These are phyloP conservation scores for Caenorhabditis doughertyi DNA, from an alignment of 2,888 invertebrate genomes.

Conservation along the genomic window DNA sequence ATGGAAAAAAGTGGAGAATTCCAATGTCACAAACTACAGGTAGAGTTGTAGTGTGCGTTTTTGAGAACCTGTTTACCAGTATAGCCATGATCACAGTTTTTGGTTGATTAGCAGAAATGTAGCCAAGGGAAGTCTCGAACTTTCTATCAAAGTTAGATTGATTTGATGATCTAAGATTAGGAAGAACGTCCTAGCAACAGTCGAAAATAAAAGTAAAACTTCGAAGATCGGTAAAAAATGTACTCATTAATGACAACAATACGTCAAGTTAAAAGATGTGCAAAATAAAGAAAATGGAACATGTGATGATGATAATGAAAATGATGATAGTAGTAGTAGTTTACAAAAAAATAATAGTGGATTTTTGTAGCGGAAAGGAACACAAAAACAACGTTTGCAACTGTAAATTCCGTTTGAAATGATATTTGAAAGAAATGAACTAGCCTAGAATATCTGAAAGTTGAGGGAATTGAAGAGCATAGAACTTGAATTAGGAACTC, in stretches of 20 bases:
- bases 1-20: conserved; percentile 18
- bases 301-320: conserved; percentile 44
- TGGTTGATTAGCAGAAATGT: conserved; percentile 11
- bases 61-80: conserved; percentile 52
- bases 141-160: not conserved
- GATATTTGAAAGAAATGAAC: no score
- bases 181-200: not conserved
- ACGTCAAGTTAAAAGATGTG: conserved; percentile 14
- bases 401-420: no score
- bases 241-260: conserved; percentile 15
- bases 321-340: conserved; percentile 11
- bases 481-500: no score
- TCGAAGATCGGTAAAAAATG: conserved; percentile 24
- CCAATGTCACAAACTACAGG: conserved; percentile 49
- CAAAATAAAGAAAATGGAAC: conserved; percentile 12
- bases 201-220: not conserved
- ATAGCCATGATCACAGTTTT: conserved; percentile 10
- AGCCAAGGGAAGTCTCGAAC: conserved; percentile 2
- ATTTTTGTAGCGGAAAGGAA: conserved; percentile 21
- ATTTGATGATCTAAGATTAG: conserved; percentile 20
- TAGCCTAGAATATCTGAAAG: not conserved
- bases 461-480: no score
- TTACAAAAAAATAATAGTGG: conserved; percentile 11
- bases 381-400: not conserved
- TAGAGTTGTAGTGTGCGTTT: conserved; percentile 40